phyloP scores from a whole-genome alignment of 2,797 vertebrate genomes.

The Rachycentron canadum region DNA sequence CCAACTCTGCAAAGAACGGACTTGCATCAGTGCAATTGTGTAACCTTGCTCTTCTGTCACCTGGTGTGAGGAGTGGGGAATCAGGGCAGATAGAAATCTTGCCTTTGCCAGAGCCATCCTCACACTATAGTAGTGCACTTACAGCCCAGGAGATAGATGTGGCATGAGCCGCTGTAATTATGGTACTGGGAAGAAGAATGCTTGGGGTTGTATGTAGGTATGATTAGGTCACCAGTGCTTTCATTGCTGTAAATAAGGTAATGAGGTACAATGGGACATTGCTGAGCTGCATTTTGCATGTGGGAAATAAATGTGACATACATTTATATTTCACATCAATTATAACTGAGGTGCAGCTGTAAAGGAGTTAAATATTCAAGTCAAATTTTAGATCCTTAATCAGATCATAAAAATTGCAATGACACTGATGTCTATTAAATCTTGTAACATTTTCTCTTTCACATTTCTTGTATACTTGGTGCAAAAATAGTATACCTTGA shows the following conservation, averaged over 20 bases:
- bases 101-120: conserved; percentile 34
- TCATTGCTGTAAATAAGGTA: conserved; percentile 10
- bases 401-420: neutral
- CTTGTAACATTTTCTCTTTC: too few relatives aligned
- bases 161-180: neutral
- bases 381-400: neutral
- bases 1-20: conserved; percentile 18
- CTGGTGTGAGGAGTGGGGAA: conserved; percentile 30
- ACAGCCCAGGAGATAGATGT: conserved; percentile 25
- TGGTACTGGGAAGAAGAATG: neutral
- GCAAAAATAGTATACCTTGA: neutral
- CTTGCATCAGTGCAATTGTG: conserved; percentile 33
- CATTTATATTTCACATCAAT: conserved; percentile 6
- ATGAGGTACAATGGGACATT: neutral
- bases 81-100: conserved; percentile 38
- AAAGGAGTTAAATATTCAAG: neutral
- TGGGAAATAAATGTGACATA: conserved; percentile 5
- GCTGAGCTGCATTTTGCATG: conserved; percentile 8
- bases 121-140: conserved; percentile 32
- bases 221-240: conserved; percentile 11
- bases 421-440: too few relatives aligned
- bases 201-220: neutral
- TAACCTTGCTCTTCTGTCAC: conserved; percentile 49
- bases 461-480: neutral
- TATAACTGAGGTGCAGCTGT: neutral